These are phyloP conservation scores for Leucosticte australis DNA, from an alignment of 2,113 vertebrate genomes.

Conservation along the genomic window DNA sequence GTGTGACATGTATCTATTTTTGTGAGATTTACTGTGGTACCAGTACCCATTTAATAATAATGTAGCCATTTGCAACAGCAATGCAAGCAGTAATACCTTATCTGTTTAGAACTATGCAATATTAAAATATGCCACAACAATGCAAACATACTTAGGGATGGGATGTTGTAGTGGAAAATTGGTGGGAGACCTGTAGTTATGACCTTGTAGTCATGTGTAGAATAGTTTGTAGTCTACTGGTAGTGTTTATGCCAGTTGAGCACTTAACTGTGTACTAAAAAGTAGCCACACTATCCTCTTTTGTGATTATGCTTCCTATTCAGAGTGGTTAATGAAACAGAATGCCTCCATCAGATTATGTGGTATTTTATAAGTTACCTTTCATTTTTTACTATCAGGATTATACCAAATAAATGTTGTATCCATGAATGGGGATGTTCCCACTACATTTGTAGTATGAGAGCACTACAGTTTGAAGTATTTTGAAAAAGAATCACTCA, in stretches of 20 bases:
- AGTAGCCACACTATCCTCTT: neutral
- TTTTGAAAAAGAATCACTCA: neutral
- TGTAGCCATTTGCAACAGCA: conserved; percentile 60
- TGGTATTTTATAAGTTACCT: neutral
- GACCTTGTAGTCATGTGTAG: neutral
- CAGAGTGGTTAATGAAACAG: neutral
- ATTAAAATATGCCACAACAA: conserved; percentile 67
- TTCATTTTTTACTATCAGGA: neutral
- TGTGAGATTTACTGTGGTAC: conserved; percentile 20
- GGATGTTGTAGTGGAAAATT: neutral
- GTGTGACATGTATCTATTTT: neutral
- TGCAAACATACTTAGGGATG: conserved; percentile 41
- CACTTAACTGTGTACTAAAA: neutral
- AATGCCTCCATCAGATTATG: neutral
- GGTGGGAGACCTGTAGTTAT: neutral
- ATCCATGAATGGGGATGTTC: neutral
- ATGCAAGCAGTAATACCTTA: conserved; percentile 67
- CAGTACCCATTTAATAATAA: conserved; percentile 15
- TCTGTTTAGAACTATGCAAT: conserved; percentile 82
- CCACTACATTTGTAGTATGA: neutral
- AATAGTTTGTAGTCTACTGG: neutral
- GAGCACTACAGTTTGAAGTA: neutral
- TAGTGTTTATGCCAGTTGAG: neutral
- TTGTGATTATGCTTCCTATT: neutral
- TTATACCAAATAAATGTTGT: neutral